phyloP scores from a whole-genome alignment of 2,113 vertebrate genomes.

The Ranitomeya variabilis region DNA sequence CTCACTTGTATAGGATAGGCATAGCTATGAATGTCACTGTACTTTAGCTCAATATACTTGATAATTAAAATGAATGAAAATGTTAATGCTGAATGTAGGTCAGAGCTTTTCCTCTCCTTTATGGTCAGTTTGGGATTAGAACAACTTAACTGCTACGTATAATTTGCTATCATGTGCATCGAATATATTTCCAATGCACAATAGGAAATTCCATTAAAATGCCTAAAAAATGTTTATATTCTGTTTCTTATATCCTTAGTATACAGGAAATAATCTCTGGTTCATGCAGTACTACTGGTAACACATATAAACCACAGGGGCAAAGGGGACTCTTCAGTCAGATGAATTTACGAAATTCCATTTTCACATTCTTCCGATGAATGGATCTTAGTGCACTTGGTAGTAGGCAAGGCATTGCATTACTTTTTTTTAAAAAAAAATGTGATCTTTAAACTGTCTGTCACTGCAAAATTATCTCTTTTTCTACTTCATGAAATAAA shows the following conservation, averaged over 20 bases:
- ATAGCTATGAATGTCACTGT: background rate
- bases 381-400: background rate
- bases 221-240: background rate
- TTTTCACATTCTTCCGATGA: constrained; percentile 18
- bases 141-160: background rate
- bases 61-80: background rate
- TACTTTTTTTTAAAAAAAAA: background rate
- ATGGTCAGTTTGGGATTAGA: background rate
- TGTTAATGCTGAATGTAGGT: background rate
- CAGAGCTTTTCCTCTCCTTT: background rate
- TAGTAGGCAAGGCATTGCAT: background rate
- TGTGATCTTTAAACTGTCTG: constrained; percentile 22
- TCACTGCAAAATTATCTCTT: constrained; percentile 1
- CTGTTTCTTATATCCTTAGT: background rate
- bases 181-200: background rate
- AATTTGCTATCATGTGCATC: background rate
- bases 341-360: background rate
- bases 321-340: constrained; percentile 12
- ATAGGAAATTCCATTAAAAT: background rate
- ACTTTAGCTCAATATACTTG: background rate
- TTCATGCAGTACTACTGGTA: background rate
- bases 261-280: background rate
- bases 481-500: background rate
- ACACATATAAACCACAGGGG: constrained; percentile 2
- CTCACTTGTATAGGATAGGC: background rate